Base-by-base conservation (phyloP, 2,113 vertebrate genomes). In the Plestiodon gilberti region DNA sequence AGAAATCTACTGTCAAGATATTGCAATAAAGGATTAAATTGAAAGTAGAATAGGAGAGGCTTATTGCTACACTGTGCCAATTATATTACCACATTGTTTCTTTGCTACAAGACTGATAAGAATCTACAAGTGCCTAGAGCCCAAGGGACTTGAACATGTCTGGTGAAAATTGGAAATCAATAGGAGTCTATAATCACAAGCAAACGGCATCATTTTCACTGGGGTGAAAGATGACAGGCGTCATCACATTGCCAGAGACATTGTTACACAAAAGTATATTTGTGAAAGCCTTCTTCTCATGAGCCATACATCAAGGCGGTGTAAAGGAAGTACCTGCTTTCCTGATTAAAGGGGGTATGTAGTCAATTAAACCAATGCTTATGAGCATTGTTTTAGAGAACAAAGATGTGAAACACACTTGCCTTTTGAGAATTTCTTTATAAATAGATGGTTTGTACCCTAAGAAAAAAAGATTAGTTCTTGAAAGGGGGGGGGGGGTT, bases 141-240 rank as follows among this genome's bases (percentile, higher is more conserved):
- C 89, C 94, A 89, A 91, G 93, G 94, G 95, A 96, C 93, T 90
- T 23, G 78, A 95, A 95, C 93, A 93, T 77, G 93, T 91, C 94
- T 95, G 92, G 94, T 94, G 92, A 97, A 97, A 96, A 97, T 59
- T 96, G 94, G 96, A 97, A 97, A 97, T 98, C 98, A 96, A 97
- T 97, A 96, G 89, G 91, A 93, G 95, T 96, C 96, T 97, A 96
- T 97, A 96, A 98, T 97, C 91, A 6, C 92, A 93, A 96, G 91
- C 93, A 96, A 96, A 95, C 78, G 30, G 91, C 93, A 89, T 95
- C 95, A 88, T 94, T 97, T 97, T 96, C 96, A 90, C 91, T 91
- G 96, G 87, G 48, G 87, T 96, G 95, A 94, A 94, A 92, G 94
- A 97, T 92, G 95, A 93, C 93, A 95, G 88, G 78, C 89, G 83